Conservation (phyloP, 1,140 invertebrate genomes). For the Eriosoma lanigerum region DNA sequence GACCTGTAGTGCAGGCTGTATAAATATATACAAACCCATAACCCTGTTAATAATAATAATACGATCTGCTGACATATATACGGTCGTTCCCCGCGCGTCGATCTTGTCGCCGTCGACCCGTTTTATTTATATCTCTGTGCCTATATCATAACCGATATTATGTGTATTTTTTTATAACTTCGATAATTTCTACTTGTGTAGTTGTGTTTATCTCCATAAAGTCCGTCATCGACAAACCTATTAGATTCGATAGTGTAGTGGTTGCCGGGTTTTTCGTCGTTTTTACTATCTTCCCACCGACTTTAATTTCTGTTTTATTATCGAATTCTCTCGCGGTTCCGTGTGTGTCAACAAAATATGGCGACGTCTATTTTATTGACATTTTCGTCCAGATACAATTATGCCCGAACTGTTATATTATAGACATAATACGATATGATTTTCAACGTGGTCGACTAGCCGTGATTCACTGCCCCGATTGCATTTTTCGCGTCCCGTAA, state of each 20-base stretch:
- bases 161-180: constrained; percentile 8
- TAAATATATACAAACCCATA: constrained; percentile 20
- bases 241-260: neutral
- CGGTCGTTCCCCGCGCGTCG: constrained; percentile 22
- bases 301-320: neutral
- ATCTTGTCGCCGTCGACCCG: neutral
- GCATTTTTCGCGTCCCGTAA: too few relatives aligned
- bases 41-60: constrained; percentile 37
- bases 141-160: constrained; percentile 33
- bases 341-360: neutral
- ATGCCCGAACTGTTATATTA: neutral
- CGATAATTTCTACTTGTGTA: constrained; percentile 3
- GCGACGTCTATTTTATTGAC: neutral
- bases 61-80: constrained; percentile 49
- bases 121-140: constrained; percentile 46
- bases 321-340: neutral
- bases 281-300: neutral
- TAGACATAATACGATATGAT: too few relatives aligned
- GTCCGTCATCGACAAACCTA: constrained; percentile 19
- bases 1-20: neutral
- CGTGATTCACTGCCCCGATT: too few relatives aligned
- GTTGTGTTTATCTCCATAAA: constrained; percentile 1
- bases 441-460: too few relatives aligned
- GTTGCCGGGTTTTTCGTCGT: neutral
- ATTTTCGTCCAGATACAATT: neutral